Base-by-base conservation (phyloP, 2,888 invertebrate species). In the Alviniconcha strummeri region DNA sequence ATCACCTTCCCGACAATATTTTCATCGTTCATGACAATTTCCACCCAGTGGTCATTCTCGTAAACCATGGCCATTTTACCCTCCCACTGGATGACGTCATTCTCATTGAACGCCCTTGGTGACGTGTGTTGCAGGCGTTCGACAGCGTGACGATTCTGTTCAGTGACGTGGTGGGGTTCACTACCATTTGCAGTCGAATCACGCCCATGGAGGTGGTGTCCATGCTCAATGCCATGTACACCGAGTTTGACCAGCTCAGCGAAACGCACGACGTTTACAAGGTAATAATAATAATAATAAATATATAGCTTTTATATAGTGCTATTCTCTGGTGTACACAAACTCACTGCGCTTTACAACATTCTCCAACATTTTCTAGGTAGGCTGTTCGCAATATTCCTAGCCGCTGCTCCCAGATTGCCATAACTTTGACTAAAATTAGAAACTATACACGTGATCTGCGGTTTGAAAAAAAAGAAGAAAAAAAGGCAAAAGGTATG, bases 201-300 rank as follows among this genome's bases (percentile, higher is more conserved):
- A 97, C 97, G 0, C 98, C 99, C 0, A 98, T 99, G 97, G 97
- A 98, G 93, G 99, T 99, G 7, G 99, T 99, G 0, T 97, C 97
- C 56, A 98, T 99, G 97, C 95, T 99, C 76, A 99, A 99, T 94
- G 97, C 97, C 56, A 98, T 99, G 98, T 94, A 94, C 94, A 98
- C 98, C n/a, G 96, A 98, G 90, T 99, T 99, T 92, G 99, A 99
- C 92, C 96, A 96, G 0, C 95, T 99, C 5, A 98, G 98, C 0
- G 98, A 98, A 93, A 95, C 96, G 88, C 98, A 99, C 94, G 95
- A 96, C 76, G 98, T 99, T 7, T 99, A 98, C 93, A 99, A 99
- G 96, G 99, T 98, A 86, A 82, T 15, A 15, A 69, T 15, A 15
- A n/a, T 17, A 64, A 64, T 15, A 64, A 79, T 74, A n/a, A 64